phyloP scores from a whole-genome alignment of 2,888 invertebrate genomes.

The Chaitophorus viminalis region DNA sequence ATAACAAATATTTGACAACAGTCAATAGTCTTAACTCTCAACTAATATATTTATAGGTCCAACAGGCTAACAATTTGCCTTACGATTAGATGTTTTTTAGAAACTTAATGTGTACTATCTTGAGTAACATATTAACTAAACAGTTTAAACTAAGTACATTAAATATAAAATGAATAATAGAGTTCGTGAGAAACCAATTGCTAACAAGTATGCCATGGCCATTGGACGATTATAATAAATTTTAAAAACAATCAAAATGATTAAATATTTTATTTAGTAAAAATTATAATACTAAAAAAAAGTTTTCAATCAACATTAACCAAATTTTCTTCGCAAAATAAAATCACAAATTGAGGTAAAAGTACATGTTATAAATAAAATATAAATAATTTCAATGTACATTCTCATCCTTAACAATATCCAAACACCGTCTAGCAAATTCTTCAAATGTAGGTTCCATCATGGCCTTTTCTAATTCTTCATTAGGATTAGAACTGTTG shows the following conservation, averaged over 20 bases:
- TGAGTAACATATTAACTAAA: too few species aligned
- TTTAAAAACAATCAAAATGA: not conserved
- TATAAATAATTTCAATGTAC: not conserved
- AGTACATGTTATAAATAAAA: not conserved
- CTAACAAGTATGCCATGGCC: too few species aligned
- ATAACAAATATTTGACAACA: too few species aligned
- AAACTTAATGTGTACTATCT: too few species aligned
- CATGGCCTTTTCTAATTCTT: constrained; percentile 55
- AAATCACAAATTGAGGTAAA: not conserved
- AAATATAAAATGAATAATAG: too few species aligned
- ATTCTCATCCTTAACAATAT: constrained; percentile 32
- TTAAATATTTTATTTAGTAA: not conserved
- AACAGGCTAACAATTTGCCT: too few species aligned
- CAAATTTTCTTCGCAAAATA: not conserved
- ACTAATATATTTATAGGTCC: too few species aligned
- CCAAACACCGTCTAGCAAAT: constrained; percentile 44
- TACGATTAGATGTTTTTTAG: too few species aligned
- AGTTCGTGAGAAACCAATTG: too few species aligned
- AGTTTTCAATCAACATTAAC: not conserved
- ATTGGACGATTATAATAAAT: too few species aligned
- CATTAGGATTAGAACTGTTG: constrained; percentile 47
- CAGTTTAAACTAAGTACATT: too few species aligned
- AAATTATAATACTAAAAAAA: not conserved
- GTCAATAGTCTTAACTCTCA: too few species aligned
- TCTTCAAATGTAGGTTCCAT: constrained; percentile 56